Evolutionary conservation across 1,140 invertebrate genomes (phyloP).

Genomic region (Harlomillsia oculata): DNA sequence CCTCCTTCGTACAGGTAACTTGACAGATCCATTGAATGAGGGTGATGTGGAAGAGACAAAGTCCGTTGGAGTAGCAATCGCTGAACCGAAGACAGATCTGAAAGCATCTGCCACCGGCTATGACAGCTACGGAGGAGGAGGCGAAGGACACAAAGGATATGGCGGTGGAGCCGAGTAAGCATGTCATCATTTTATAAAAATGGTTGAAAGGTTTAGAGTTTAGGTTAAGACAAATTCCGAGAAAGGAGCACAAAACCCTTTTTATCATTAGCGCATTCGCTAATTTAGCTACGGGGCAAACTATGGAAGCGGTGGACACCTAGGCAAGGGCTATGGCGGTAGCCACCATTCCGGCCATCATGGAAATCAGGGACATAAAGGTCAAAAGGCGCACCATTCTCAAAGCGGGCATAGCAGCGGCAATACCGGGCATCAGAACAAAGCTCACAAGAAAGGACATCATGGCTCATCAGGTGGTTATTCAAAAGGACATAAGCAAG

Average conservation of each 20-base stretch:
- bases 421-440: constrained; percentile 21
- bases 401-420: constrained; percentile 12
- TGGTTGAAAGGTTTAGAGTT: background rate
- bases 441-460: constrained; percentile 23
- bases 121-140: background rate
- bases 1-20: background rate
- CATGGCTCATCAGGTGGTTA: constrained; percentile 17
- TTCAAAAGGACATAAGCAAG: constrained; percentile 24
- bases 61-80: background rate
- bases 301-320: background rate
- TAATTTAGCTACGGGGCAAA: background rate
- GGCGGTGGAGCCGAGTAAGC: background rate
- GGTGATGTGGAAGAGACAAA: no score
- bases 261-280: background rate
- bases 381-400: constrained; percentile 12
- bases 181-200: background rate
- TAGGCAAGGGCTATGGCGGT: constrained; percentile 4
- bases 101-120: constrained; percentile 20
- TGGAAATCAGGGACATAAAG: constrained; percentile 12
- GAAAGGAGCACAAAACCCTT: background rate
- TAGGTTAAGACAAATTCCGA: background rate
- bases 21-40: no score
- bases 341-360: constrained; percentile 4
- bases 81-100: constrained; percentile 2
- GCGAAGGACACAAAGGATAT: no score